These are phyloP conservation scores for Macropis europaea DNA, from an alignment of 2,888 invertebrate species.

Conservation along the genomic window DNA sequence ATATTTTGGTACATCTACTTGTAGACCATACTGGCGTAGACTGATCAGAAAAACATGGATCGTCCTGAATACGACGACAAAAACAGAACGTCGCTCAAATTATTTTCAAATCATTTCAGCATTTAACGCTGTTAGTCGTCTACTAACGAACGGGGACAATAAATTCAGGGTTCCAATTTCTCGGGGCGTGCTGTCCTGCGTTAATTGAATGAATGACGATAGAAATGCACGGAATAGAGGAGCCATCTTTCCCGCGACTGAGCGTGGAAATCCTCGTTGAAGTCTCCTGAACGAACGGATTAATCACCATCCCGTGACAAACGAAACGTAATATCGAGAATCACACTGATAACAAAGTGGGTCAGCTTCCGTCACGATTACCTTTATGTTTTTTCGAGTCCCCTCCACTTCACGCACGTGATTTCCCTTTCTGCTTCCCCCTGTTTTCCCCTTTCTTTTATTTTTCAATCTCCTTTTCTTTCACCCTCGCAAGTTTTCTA, in stretches of 20 bases:
- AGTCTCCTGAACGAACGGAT: slow-evolving; percentile 46
- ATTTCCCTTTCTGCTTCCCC: not conserved
- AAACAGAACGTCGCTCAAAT: no score
- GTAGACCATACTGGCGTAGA: no score
- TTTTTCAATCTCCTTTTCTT: not conserved
- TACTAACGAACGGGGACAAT: slow-evolving; percentile 25
- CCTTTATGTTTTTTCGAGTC: slow-evolving; percentile 33
- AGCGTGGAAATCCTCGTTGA: slow-evolving; percentile 27
- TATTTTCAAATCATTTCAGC: no score
- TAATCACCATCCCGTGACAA: slow-evolving; percentile 62
- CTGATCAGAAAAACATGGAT: no score
- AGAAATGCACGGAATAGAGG: not conserved
- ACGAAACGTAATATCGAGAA: slow-evolving; percentile 67
- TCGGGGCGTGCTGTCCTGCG: not conserved
- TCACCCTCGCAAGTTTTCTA: slow-evolving; percentile 11
- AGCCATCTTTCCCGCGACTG: slow-evolving; percentile 15
- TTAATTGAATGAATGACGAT: slow-evolving; percentile 10
- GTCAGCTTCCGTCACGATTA: slow-evolving; percentile 58
- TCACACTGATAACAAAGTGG: slow-evolving; percentile 69
- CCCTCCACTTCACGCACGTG: slow-evolving; percentile 33
- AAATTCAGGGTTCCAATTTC: slow-evolving; percentile 5
- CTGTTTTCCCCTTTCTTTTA: slow-evolving; percentile 5
- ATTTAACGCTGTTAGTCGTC: no score
- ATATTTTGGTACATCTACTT: no score
- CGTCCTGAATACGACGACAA: no score